These are phyloP conservation scores for Irena cyanogastra DNA, from an alignment of 2,113 vertebrate genomes.

Conservation along the genomic window DNA sequence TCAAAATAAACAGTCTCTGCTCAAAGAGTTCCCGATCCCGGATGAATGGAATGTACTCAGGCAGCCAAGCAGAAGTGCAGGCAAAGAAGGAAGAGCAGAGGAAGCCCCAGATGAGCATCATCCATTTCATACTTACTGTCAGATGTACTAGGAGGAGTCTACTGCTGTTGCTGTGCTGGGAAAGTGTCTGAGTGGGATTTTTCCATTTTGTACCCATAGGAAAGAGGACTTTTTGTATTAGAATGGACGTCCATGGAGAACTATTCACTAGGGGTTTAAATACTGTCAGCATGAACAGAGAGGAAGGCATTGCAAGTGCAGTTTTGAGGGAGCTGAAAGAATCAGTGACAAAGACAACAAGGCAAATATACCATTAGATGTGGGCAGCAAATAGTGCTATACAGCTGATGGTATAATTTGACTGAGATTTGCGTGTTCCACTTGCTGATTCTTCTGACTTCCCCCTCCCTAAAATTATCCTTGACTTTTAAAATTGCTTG, in stretches of 20 bases:
- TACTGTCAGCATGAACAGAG: background rate
- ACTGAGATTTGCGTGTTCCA: background rate
- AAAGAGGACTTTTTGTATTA: background rate
- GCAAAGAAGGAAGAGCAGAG: background rate
- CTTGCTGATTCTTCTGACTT: background rate
- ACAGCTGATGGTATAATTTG: background rate
- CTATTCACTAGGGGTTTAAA: background rate
- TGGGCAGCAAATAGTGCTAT: background rate
- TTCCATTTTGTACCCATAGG: background rate
- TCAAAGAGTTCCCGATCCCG: background rate
- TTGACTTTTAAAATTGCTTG: background rate
- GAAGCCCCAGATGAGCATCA: background rate
- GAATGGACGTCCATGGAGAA: background rate
- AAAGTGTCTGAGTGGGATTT: background rate
- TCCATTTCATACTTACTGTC: background rate
- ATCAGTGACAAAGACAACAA: background rate
- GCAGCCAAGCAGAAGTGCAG: background rate
- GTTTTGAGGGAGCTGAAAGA: background rate
- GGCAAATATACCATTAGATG: background rate
- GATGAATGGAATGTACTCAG: background rate
- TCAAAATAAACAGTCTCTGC: background rate
- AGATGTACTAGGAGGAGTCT: background rate
- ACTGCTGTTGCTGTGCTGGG: background rate
- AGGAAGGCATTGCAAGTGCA: background rate
- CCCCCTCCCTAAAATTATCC: background rate